Base-by-base conservation (phyloP, 2,113 vertebrate genomes). In the Hiodon tergisus region DNA sequence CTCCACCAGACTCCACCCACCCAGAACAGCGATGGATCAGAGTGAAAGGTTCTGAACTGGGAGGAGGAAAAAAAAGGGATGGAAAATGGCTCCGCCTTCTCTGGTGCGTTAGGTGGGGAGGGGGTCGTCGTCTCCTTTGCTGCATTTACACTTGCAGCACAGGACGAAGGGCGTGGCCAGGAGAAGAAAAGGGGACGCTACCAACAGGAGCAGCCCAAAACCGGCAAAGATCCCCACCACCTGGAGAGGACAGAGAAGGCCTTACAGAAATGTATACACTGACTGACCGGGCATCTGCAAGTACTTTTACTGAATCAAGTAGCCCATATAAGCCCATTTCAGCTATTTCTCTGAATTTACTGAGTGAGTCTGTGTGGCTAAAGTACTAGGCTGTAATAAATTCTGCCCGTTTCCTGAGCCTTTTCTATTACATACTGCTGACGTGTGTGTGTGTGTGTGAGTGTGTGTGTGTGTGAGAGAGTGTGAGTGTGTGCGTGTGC, bases 81-180 rank as follows among this genome's bases (percentile, higher is more conserved):
- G 71, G 83, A 77, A 75, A 81, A 74, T 78, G 77, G 73, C 79
- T 69, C 71, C 78, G 77, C 73, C 65, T 17, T 67, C 81, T 46
- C 63, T 67, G 47, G 67, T 55, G 14, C 65, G 80, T 86, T 96
- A 99, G 82, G 95, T 98, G 61, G 97, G 97, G 1, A 98, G 78
- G 0, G 97, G 96, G 86, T 99, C 97, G 4, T 98, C 97, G 2
- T 99, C 97, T 0, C 95, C 95, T 92, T 97, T 99, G 87, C 92
- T 95, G 92, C 96, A 99, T 78, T 98, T 99, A 88, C 96, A 98
- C 80, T 98, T 99, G 89, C 97, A 99, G 91, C 97, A 99, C 68
- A 99, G 91, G 46, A 99, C 94, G 76, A 99, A 98, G 0, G 97
- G 97, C 0, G 97, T 98, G 78, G 96, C 97, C 81, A 99, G 88